phyloP scores from a whole-genome alignment of 2,888 invertebrate genomes.

The Monochamus alternatus region DNA sequence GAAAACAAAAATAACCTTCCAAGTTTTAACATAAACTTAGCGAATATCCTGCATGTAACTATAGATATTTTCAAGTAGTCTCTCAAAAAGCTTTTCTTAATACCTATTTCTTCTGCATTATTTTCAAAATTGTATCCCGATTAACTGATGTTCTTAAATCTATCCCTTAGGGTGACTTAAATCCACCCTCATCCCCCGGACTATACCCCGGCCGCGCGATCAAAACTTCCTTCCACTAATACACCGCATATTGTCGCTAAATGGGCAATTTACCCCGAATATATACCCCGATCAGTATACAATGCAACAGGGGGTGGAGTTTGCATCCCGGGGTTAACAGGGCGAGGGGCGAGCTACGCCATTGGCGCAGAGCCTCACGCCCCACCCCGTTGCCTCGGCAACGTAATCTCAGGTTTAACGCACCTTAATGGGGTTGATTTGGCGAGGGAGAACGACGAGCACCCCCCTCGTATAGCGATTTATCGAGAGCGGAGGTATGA shows the following conservation, averaged over 20 bases:
- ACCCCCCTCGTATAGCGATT: conserved; percentile 5
- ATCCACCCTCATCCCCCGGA: background rate
- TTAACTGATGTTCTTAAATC: too few species aligned
- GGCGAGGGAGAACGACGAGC: conserved; percentile 28
- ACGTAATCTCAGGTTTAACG: conserved; percentile 62
- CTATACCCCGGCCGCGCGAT: conserved; percentile 37
- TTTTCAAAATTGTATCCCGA: too few species aligned
- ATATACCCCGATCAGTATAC: conserved; percentile 53
- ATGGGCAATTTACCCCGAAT: conserved; percentile 62
- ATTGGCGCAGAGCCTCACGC: conserved; percentile 53
- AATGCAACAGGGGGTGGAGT: conserved; percentile 54
- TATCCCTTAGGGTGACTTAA: background rate
- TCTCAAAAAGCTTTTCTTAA: too few species aligned
- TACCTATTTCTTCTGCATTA: too few species aligned
- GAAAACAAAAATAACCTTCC: too few species aligned
- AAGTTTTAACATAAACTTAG: too few species aligned
- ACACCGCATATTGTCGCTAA: conserved; percentile 68
- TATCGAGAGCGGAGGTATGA: conserved; percentile 17
- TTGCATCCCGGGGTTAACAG: conserved; percentile 52
- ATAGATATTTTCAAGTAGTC: too few species aligned
- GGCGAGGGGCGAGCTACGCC: conserved; percentile 45
- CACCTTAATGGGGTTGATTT: conserved; percentile 59
- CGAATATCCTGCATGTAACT: too few species aligned
- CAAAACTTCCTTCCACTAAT: conserved; percentile 64
- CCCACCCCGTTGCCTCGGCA: conserved; percentile 57